Conservation (phyloP, 1,140 invertebrate genomes). For the Halyomorpha halys region DNA sequence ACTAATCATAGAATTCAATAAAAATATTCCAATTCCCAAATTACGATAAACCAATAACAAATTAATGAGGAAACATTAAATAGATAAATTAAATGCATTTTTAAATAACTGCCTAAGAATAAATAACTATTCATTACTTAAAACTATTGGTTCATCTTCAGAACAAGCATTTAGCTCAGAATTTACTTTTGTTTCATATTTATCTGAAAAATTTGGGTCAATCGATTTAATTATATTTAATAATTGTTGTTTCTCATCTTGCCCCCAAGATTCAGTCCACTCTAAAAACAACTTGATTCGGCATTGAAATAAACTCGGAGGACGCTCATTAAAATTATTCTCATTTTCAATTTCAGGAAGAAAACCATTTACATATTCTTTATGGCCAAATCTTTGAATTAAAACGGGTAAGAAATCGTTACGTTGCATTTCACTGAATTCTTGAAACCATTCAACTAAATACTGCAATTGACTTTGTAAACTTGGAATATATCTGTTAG, state of each 20-base stretch:
- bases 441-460: conserved; percentile 73
- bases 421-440: conserved; percentile 78
- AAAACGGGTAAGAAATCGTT: conserved; percentile 71
- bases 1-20: too few species aligned
- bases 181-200: conserved; percentile 47
- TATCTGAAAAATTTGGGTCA: conserved; percentile 57
- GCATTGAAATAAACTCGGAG: conserved; percentile 78
- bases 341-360: conserved; percentile 55
- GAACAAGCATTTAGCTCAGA: conserved; percentile 1
- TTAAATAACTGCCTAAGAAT: too few species aligned
- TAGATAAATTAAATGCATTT: too few species aligned
- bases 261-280: conserved; percentile 73
- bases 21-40: too few species aligned
- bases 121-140: too few species aligned
- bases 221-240: conserved; percentile 54
- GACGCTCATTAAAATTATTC: conserved; percentile 50
- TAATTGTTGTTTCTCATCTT: conserved; percentile 59
- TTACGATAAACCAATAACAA: too few species aligned
- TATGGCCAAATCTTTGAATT: conserved; percentile 50
- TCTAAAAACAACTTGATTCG: conserved; percentile 77
- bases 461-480: conserved; percentile 61
- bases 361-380: conserved; percentile 57
- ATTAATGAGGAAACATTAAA: too few species aligned
- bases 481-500: conserved; percentile 28
- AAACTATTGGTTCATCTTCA: neutral